Base-by-base conservation (phyloP, 1,140 invertebrate genomes). In the Achroia grisella region DNA sequence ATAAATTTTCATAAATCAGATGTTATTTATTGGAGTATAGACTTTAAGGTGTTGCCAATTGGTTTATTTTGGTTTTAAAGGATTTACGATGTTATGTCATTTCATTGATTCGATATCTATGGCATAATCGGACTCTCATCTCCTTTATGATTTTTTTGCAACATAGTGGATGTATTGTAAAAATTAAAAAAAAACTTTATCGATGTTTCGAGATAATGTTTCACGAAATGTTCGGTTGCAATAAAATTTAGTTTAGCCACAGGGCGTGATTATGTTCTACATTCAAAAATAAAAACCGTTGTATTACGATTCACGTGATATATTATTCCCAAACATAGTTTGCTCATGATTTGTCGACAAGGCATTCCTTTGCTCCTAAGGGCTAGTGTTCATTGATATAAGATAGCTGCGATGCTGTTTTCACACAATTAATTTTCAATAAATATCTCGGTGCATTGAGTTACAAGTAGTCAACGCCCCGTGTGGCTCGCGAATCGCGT, bases 1-100 rank as follows among this genome's bases (percentile, higher is more conserved):
- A 85, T 82, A 85, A 80, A 80, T 79, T 82, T 82, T 82, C 78
- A 82, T 85, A 85, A 78, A 82, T 82, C 77, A 82, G 65, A 61
- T 62, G 69, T 85, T 75, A 85, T 85, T 84, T 82, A 84, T 80
- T 75, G 76, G 62, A 84, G 76, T 82, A 74, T 84, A 62, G 68
- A 84, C 80, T 84, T 72, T 81, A 82, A 81, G 69, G 72, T 80
- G 72, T 72, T 76, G 73, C 61, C 63, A 70, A 80, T 79, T 57
- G 80, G 77, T 80, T 78, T 82, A 74, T 70, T 75, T 81, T 62
- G 62, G 63, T 74, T 63, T 77, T 74, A 69, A 58, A 57, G 54
- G 56, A 70, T 69, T 71, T 68, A 62, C 48, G 36, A 51, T 44
- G 50, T 72, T 81, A 70, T 66, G 68, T 52, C 74, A 55, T 76